phyloP scores from a whole-genome alignment of 2,888 invertebrate genomes.

The Ornithoptera alexandrae region DNA sequence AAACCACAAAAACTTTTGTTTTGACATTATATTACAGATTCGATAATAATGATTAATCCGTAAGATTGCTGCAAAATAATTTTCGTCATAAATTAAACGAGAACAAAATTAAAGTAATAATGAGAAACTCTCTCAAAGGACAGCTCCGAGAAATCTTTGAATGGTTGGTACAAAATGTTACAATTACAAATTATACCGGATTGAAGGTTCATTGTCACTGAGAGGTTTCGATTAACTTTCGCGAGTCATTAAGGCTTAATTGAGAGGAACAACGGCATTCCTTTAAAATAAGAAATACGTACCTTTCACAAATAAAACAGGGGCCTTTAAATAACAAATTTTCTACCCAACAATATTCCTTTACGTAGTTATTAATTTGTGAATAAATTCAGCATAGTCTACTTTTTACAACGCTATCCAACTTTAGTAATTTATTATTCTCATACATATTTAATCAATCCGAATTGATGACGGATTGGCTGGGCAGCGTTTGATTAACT shows the following conservation, averaged over 20 bases:
- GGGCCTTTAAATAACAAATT: neutral
- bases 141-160: neutral
- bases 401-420: too few relatives aligned
- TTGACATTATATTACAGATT: neutral
- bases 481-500: too few relatives aligned
- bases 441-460: too few relatives aligned
- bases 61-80: neutral
- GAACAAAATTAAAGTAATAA: conserved; percentile 5
- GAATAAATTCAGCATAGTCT: neutral
- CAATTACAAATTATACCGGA: conserved; percentile 21
- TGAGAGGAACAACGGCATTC: conserved; percentile 10
- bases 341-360: neutral
- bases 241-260: conserved; percentile 20
- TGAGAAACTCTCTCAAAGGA: conserved; percentile 4
- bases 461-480: too few relatives aligned
- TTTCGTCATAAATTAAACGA: neutral
- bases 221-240: conserved; percentile 25
- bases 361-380: neutral
- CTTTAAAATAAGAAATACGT: neutral
- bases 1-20: too few relatives aligned
- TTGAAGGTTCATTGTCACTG: conserved; percentile 17
- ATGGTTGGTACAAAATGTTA: conserved; percentile 10
- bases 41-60: neutral
- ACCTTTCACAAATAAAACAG: neutral
- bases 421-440: too few relatives aligned